Conservation (phyloP, 2,113 vertebrate genomes). For the Parus major region DNA sequence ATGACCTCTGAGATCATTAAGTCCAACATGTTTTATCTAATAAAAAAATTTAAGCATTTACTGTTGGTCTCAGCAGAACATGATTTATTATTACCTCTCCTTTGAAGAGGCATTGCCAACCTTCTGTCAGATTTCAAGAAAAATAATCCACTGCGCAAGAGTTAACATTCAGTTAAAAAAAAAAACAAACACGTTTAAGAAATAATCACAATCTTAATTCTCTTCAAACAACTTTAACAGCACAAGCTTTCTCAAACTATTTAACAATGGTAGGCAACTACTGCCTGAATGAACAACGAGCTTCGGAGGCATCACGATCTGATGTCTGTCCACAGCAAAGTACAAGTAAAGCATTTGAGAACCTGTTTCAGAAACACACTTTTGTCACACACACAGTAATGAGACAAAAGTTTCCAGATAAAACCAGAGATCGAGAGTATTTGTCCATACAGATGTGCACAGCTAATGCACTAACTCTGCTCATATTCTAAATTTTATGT, state of each 20-base stretch:
- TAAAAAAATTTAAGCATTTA: not conserved
- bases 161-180: not conserved
- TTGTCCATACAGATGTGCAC: not conserved
- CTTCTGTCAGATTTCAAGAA: not conserved
- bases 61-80: not conserved
- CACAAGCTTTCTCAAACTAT: not conserved
- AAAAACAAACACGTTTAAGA: not conserved
- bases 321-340: not conserved
- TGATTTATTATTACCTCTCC: not conserved
- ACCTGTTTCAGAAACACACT: not conserved
- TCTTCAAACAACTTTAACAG: not conserved
- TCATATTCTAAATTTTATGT: not conserved
- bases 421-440: not conserved
- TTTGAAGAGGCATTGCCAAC: not conserved
- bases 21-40: not conserved
- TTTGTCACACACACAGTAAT: fast-evolving
- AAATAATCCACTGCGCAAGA: not conserved
- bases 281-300: not conserved
- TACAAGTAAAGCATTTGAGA: not conserved
- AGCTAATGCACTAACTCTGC: not conserved
- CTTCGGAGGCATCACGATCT: not conserved
- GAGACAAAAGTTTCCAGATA: not conserved
- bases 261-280: not conserved
- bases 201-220: not conserved
- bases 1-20: not conserved